Conservation (phyloP, 2,113 vertebrate species). For the Sinosuthora webbiana region DNA sequence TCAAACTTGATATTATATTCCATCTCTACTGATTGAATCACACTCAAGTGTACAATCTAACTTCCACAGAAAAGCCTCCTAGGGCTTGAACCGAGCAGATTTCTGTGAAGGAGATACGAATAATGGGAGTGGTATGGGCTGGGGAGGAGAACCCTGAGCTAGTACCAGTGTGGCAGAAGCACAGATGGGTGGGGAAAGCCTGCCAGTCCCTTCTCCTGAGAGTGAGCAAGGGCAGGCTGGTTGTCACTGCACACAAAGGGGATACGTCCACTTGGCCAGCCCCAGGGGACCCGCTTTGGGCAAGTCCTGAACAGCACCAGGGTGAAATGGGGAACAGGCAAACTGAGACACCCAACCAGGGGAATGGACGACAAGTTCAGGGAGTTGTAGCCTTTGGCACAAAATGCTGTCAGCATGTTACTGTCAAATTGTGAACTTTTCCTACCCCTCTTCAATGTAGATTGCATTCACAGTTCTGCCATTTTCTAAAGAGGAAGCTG, state of each 20-base stretch:
- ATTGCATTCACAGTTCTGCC: not conserved
- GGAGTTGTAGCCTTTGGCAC: not conserved
- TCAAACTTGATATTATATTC: not conserved
- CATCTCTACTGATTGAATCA: not conserved
- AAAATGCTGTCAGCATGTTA: not conserved
- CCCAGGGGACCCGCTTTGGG: rapidly evolving
- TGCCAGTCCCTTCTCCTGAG: not conserved
- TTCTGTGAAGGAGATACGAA: not conserved
- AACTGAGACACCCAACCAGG: not conserved
- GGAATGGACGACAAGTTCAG: not conserved
- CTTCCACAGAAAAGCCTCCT: not conserved
- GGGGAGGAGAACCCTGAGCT: not conserved
- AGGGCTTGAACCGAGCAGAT: rapidly evolving
- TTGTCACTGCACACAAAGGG: rapidly evolving
- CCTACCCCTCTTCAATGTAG: not conserved
- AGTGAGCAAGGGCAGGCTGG: not conserved
- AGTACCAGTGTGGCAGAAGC: not conserved
- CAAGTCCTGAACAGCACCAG: rapidly evolving
- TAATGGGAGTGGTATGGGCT: not conserved
- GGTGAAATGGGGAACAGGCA: not conserved
- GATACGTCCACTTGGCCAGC: rapidly evolving
- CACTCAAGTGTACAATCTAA: not conserved
- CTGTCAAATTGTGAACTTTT: not conserved
- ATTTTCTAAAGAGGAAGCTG: not conserved
- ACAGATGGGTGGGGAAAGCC: not conserved